Percentiles rank a stretch among this genome's conserved stretches.
These are phyloP conservation scores for Magallana angulata DNA, from an alignment of 1,140 invertebrate species.

Conservation along the genomic window DNA sequence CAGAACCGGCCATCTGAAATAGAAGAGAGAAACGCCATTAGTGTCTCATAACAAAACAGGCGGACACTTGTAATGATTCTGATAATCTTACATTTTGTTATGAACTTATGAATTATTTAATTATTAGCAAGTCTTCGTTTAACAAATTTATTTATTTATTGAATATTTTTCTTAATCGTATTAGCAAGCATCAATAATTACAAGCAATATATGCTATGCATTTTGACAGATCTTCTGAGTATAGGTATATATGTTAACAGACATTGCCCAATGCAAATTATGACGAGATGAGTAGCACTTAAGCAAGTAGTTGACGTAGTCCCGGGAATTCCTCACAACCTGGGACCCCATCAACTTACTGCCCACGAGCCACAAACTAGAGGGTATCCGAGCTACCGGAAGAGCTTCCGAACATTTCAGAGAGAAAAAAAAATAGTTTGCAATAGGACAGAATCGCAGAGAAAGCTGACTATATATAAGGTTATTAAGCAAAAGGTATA, in stretches of 20 bases:
- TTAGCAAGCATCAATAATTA: constrained; percentile 15
- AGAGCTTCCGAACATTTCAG: background rate
- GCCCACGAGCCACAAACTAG: constrained; percentile 54
- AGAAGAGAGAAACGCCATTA: constrained; percentile 24
- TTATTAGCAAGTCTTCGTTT: no score
- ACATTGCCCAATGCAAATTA: constrained; percentile 35
- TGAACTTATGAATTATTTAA: no score
- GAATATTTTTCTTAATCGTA: background rate
- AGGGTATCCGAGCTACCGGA: background rate
- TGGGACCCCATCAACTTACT: constrained; percentile 77
- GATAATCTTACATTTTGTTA: no score
- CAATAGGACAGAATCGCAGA: constrained; percentile 11
- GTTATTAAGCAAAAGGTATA: constrained; percentile 31
- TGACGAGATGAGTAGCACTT: constrained; percentile 50
- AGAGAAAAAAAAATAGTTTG: background rate
- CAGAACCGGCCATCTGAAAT: background rate
- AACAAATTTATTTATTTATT: no score
- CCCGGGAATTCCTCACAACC: constrained; percentile 69
- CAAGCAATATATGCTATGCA: constrained; percentile 17
- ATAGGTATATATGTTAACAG: constrained; percentile 46
- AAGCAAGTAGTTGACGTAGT: constrained; percentile 76
- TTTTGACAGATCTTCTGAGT: constrained; percentile 4
- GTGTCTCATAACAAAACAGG: background rate
- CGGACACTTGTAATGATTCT: no score
- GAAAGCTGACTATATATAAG: constrained; percentile 11